Base-by-base conservation (phyloP, 53 echinoderm and acorn worm genomes). In the Paracentrotus lividus region DNA sequence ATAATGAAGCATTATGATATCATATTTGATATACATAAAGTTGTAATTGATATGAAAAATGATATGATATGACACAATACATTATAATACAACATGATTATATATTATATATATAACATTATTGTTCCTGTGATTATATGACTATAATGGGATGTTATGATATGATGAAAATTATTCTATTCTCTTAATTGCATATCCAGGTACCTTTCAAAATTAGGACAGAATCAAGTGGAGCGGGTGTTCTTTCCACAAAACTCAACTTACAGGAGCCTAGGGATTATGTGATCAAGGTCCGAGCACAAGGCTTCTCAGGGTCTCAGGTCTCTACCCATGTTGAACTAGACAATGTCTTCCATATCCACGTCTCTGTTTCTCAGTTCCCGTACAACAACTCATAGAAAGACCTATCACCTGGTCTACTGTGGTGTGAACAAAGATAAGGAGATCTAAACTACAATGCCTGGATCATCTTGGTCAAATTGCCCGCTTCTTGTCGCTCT, bases 151-250 rank as follows among this genome's bases (percentile, higher is more conserved):
- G n/a, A n/a, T n/a, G n/a, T n/a, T n/a, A n/a, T n/a, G n/a, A n/a
- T n/a, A n/a, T n/a, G n/a, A n/a, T n/a, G n/a, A n/a, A n/a, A n/a
- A n/a, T n/a, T n/a, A n/a, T n/a, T n/a, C n/a, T n/a, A n/a, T n/a
- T 29, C 38, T 18, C 20, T 66, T 23, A 23, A 1, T 15, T 32
- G 2, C 15, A 32, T 34, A 92, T 93, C 88, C 90, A 93, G 84
- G 94, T 99, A 64, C 99, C 99, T 20, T 99, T 99, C 93, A 77
- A 66, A 24, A 94, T 99, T 53, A 93, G 96, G 12, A 92, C 81
- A 12, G 93, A 98, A 32, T 78, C 65, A 12, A 65, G 85, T 64
- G 96, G 95, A 0, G 49, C 42, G 20, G 97, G 97, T 21, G 87
- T 96, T 12, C 88, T 99, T 15, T 95, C 84, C 49, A 97, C 97